Evolutionary conservation across 2,888 invertebrate species (phyloP).

Genomic region (Callosobruchus maculatus): DNA sequence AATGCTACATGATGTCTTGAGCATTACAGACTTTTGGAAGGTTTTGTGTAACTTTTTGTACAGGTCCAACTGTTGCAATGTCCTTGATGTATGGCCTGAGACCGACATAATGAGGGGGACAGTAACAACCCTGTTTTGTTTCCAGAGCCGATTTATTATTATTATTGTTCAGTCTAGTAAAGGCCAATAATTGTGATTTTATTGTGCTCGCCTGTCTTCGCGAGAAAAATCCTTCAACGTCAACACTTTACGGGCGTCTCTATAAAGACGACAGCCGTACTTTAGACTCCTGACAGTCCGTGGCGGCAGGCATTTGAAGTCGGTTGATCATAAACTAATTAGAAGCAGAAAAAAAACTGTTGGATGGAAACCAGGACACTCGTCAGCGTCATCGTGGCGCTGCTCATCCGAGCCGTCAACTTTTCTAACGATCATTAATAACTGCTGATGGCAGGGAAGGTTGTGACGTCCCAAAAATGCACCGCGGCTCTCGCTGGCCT

Average conservation of each 20-base stretch:
- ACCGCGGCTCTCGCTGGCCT: slow-evolving; percentile 24
- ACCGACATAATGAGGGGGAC: too few species aligned
- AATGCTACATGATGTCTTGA: too few species aligned
- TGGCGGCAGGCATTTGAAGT: slow-evolving; percentile 9
- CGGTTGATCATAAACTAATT: slow-evolving; percentile 30
- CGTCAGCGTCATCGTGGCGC: slow-evolving; percentile 26
- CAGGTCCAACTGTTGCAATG: too few species aligned
- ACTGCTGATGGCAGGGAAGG: slow-evolving; percentile 6
- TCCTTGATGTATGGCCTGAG: too few species aligned
- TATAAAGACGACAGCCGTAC: background rate
- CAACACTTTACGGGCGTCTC: background rate
- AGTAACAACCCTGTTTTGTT: too few species aligned
- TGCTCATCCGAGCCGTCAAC: slow-evolving; percentile 33
- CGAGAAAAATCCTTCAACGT: background rate
- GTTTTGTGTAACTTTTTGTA: too few species aligned
- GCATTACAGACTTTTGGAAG: too few species aligned
- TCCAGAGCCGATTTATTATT: too few species aligned
- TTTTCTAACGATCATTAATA: slow-evolving; percentile 38
- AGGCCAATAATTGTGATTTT: background rate
- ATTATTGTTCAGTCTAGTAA: too few species aligned
- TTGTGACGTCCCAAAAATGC: slow-evolving; percentile 33
- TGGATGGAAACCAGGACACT: slow-evolving; percentile 30
- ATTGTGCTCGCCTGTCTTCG: background rate
- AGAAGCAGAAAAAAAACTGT: slow-evolving; percentile 34
- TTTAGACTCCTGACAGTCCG: background rate